A percentile compares a stretch with the other conserved stretches of the same genome.
Conservation (phyloP, 2,888 invertebrate genomes). For the Biston betularia region DNA sequence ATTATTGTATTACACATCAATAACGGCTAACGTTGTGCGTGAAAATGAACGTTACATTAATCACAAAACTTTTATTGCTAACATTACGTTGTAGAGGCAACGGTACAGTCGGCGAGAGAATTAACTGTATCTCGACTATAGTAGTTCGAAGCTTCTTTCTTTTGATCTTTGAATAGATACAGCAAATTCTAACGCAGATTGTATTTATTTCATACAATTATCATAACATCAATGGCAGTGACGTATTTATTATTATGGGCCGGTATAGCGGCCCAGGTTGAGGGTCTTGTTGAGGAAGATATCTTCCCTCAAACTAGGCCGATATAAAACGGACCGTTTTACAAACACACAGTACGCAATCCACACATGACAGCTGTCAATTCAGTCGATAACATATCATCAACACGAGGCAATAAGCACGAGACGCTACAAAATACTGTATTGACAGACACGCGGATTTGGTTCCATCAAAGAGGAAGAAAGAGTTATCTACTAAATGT, state of each 20-base stretch:
- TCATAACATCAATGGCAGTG: slow-evolving; percentile 72
- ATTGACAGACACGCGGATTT: no score
- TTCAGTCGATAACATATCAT: slow-evolving; percentile 56
- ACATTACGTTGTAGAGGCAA: slow-evolving; percentile 65
- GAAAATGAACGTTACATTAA: slow-evolving; percentile 63
- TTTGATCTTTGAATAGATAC: slow-evolving; percentile 6
- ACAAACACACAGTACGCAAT: slow-evolving; percentile 39
- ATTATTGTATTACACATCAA: slow-evolving; percentile 50
- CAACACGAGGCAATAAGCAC: slow-evolving; percentile 43
- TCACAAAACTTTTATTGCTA: slow-evolving; percentile 83
- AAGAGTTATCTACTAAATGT: no score
- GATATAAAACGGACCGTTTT: slow-evolving; percentile 4
- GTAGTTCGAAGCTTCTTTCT: not conserved
- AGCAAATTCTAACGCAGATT: slow-evolving; percentile 20
- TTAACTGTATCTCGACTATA: slow-evolving; percentile 26
- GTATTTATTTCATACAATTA: slow-evolving; percentile 43
- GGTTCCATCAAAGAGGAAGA: no score
- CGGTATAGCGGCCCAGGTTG: slow-evolving; percentile 3
- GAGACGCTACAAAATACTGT: not conserved
- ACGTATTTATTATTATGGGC: slow-evolving; percentile 40
- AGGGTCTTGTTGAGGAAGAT: not conserved
- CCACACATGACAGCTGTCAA: slow-evolving; percentile 69
- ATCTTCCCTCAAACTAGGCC: not conserved
- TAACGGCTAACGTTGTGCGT: slow-evolving; percentile 65
- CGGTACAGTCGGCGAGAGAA: slow-evolving; percentile 39